Percentiles rank a stretch among this genome's conserved stretches.
Evolutionary conservation across 1,140 invertebrate species (phyloP).

Genomic region (Leucophenga varia): DNA sequence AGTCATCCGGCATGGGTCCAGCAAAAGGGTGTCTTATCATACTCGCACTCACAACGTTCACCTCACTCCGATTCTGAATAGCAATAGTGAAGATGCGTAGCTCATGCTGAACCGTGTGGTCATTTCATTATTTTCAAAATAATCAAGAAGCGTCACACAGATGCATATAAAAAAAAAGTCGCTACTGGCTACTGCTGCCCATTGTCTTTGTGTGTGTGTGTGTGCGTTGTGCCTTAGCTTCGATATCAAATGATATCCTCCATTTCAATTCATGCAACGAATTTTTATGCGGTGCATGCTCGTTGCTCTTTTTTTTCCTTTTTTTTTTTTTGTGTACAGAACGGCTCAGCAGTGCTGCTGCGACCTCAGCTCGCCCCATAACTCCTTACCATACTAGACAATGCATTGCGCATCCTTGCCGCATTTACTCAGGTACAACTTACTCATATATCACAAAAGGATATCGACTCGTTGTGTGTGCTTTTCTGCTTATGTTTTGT

Average conservation of each 20-base stretch:
- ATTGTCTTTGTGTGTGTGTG: slow-evolving; percentile 26
- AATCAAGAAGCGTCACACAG: slow-evolving; percentile 5
- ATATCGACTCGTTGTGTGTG: slow-evolving; percentile 42
- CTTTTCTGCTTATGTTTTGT: slow-evolving; percentile 52
- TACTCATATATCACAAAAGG: slow-evolving; percentile 57
- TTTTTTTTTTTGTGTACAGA: slow-evolving; percentile 38
- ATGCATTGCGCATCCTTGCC: not conserved
- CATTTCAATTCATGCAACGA: slow-evolving; percentile 6
- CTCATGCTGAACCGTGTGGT: slow-evolving; percentile 8
- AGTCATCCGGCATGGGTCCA: not conserved
- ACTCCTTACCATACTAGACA: too few relatives aligned
- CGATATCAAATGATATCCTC: slow-evolving; percentile 51
- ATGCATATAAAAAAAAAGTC: too few relatives aligned
- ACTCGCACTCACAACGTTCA: too few relatives aligned
- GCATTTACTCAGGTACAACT: slow-evolving; percentile 43
- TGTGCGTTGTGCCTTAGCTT: slow-evolving; percentile 23
- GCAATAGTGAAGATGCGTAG: too few relatives aligned
- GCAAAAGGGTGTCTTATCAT: too few relatives aligned
- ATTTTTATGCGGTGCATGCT: not conserved
- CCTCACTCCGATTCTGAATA: too few relatives aligned
- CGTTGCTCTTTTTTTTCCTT: not conserved
- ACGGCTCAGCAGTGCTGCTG: slow-evolving; percentile 39
- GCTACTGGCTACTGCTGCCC: slow-evolving; percentile 15
- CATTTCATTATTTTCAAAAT: slow-evolving; percentile 12
- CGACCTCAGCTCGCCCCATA: too few relatives aligned